Evolutionary conservation across 2,113 vertebrate species (phyloP), one percentile per base, ranked within the genome.

Genomic region (Pachyramphus minor): DNA sequence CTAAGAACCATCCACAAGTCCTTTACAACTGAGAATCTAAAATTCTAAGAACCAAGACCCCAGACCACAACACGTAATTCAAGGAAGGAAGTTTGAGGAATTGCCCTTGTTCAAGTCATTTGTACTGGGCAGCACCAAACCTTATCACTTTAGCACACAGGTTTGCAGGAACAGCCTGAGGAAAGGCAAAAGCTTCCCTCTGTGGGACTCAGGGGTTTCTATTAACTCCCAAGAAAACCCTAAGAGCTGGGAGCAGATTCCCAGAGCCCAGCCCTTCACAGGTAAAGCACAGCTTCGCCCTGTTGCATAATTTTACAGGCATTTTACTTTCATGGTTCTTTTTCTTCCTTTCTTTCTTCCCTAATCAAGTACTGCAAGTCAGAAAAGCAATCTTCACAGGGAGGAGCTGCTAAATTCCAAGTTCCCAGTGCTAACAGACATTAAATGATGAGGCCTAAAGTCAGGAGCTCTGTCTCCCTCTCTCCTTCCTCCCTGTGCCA

Each of bases 111-210:
- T 35, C 9, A 5, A 31, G 45, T 16, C 20, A 9, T 16, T 47
- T 27, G 41, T 5, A 14, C 6, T 0, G 12, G 67, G 69, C 60
- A 90, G 89, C 60, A 60, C 41, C 45, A 78, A 68, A 39, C n/a
- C 31, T 12, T 6, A 6, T 4, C 2, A 6, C 4, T 35, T 28
- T 15, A 18, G 24, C 23, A n/a, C 2, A 1, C 44, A 6, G 1
- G 0, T 18, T 42, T 8, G 30, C 31, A 33, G 52, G 12, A 60
- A 39, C 14, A 11, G 69, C n/a, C 44, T 19, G 27, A 5, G 67
- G 49, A 41, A 80, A 56, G 11, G 21, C 28, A 12, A 71, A 42
- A 74, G 5, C 44, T 67, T 35, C 44, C 49, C 17, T 45, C 35
- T 14, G 7, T 17, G 19, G 12, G 24, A 52, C 22, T 20, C 16